Conservation (phyloP, 2,797 vertebrate species). For the Xenopus petersii region DNA sequence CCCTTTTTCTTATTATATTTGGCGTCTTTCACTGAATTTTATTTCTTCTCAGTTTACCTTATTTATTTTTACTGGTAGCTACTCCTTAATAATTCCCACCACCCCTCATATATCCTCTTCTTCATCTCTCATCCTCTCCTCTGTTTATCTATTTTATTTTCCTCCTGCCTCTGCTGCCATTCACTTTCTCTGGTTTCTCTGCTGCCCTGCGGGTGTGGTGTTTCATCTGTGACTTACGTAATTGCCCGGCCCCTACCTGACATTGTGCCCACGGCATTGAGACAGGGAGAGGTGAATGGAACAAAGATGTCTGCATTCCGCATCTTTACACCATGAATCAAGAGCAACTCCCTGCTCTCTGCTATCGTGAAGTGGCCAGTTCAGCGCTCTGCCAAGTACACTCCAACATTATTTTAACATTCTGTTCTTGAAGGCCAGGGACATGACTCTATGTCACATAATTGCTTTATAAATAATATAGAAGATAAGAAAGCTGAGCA, state of each 20-base stretch:
- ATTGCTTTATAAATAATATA: no score
- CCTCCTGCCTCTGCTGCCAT: not conserved
- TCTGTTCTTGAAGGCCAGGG: no score
- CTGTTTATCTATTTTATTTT: not conserved
- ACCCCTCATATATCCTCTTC: not conserved
- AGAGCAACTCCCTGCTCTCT: not conserved
- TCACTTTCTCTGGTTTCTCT: not conserved
- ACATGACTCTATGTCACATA: no score
- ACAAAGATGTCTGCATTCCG: slow-evolving; percentile 26
- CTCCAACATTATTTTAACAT: no score
- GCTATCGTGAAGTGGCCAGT: no score
- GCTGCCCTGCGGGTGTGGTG: slow-evolving; percentile 22
- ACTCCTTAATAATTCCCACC: not conserved
- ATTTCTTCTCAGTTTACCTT: no score
- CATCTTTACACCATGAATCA: slow-evolving; percentile 7
- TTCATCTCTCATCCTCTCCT: not conserved
- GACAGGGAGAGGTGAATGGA: slow-evolving; percentile 20
- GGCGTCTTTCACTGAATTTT: no score
- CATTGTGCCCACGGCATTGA: slow-evolving; percentile 20
- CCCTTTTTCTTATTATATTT: no score
- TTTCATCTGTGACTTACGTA: slow-evolving; percentile 2
- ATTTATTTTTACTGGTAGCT: no score
- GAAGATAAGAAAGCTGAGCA: no score
- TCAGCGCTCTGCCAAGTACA: no score
- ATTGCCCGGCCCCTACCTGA: slow-evolving; percentile 24